phyloP scores from a whole-genome alignment of 2,888 invertebrate species.

The Trissolcus brochymenae region DNA sequence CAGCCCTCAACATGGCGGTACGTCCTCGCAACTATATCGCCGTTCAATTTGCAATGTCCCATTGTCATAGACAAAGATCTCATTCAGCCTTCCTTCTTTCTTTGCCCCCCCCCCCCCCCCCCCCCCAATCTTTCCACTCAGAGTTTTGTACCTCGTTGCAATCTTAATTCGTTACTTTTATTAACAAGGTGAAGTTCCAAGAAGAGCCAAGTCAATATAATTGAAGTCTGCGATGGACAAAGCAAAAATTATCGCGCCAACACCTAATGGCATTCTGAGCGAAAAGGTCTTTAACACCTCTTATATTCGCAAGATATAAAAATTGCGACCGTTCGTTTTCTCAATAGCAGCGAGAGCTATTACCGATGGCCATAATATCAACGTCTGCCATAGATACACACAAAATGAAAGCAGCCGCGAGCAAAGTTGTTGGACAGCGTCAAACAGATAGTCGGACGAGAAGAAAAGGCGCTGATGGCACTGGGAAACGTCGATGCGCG shows the following conservation, averaged over 20 bases:
- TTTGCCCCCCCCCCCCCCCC: no score
- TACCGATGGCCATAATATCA: conserved; percentile 24
- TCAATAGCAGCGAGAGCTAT: conserved; percentile 11
- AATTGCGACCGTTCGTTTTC: conserved; percentile 29
- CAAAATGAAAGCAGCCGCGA: conserved; percentile 42
- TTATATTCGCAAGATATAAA: conserved; percentile 29
- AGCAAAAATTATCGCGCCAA: conserved; percentile 5
- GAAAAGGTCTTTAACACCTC: conserved; percentile 47
- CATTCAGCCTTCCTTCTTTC: not conserved
- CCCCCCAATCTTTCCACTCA: no score
- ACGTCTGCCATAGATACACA: conserved; percentile 50
- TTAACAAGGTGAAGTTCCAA: no score
- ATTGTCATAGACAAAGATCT: not conserved
- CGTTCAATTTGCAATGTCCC: not conserved
- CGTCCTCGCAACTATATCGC: conserved; percentile 58
- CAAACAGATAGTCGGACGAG: not conserved
- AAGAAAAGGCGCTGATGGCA: conserved; percentile 43
- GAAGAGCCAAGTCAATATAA: no score
- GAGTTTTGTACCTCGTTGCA: no score
- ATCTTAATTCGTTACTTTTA: no score
- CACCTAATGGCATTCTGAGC: conserved; percentile 35
- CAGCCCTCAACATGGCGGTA: conserved; percentile 75
- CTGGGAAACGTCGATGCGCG: conserved; percentile 10
- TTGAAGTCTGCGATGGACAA: no score
- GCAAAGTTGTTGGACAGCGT: not conserved